Percentiles rank a stretch among this genome's conserved stretches.
Conservation (phyloP, 2,888 invertebrate species). For the Coronaproctus castanopsis region DNA sequence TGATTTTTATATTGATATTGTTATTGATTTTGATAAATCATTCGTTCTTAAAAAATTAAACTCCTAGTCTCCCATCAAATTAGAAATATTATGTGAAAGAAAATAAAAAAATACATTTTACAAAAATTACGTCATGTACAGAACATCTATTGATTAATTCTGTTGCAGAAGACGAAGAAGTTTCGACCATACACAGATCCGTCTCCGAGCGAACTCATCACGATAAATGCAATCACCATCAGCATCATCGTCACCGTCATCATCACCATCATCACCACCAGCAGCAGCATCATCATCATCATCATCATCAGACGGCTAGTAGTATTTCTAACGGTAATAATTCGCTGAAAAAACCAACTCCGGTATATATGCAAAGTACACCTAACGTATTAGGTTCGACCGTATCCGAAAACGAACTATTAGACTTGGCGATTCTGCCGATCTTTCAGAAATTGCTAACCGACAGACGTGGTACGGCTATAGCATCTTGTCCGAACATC, state of each 20-base stretch:
- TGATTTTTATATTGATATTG: too few relatives aligned
- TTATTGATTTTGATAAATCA: too few relatives aligned
- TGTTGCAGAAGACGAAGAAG: constrained; percentile 19
- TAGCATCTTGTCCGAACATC: constrained; percentile 80
- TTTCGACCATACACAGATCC: constrained; percentile 28
- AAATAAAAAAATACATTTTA: too few relatives aligned
- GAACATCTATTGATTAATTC: too few relatives aligned
- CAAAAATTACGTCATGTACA: too few relatives aligned
- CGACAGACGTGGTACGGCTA: constrained; percentile 55
- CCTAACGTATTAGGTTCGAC: constrained; percentile 37
- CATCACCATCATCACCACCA: constrained; percentile 16
- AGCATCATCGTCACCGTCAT: constrained; percentile 11
- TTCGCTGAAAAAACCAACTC: constrained; percentile 22
- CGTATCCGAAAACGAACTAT: constrained; percentile 61
- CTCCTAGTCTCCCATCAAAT: too few relatives aligned
- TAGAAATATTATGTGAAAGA: too few relatives aligned
- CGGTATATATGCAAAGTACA: constrained; percentile 37
- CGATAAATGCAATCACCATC: constrained; percentile 13
- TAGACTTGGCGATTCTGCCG: constrained; percentile 69
- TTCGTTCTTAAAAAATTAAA: too few relatives aligned
- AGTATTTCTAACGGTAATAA: constrained; percentile 20
- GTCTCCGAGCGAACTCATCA: constrained; percentile 29
- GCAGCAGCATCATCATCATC: constrained; percentile 20
- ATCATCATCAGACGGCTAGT: constrained; percentile 21
- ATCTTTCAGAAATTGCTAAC: constrained; percentile 81